Percentiles rank a stretch among this genome's conserved stretches.
Evolutionary conservation across 1,140 invertebrate species (phyloP).

Genomic region (Cylas formicarius): DNA sequence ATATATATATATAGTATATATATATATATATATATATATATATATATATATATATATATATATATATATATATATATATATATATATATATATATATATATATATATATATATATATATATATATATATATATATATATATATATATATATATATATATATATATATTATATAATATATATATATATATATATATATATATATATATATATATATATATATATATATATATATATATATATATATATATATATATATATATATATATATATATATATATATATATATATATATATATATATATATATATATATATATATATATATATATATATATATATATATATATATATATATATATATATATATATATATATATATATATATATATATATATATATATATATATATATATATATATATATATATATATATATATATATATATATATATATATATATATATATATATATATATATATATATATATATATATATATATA

Average conservation of each 20-base stretch:
- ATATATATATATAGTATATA: constrained; percentile 6
- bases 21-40: constrained; percentile 12
- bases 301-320: constrained; percentile 2
- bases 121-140: constrained; percentile 11
- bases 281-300: not conserved
- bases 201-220: constrained; percentile 10
- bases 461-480: constrained; percentile 7
- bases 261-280: constrained; percentile 7
- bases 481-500: constrained; percentile 7
- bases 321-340: constrained; percentile 7
- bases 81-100: constrained; percentile 12
- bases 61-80: constrained; percentile 12
- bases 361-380: constrained; percentile 4
- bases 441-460: constrained; percentile 6
- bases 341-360: constrained; percentile 7
- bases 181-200: constrained; percentile 12
- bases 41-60: constrained; percentile 12
- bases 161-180: constrained; percentile 8
- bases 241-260: constrained; percentile 7
- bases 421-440: constrained; percentile 6
- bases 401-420: constrained; percentile 7
- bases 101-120: constrained; percentile 12
- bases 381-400: constrained; percentile 7
- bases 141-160: constrained; percentile 12
- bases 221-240: constrained; percentile 10